Conservation (phyloP, 35 echinoderm and acorn worm species). For the Amphiura filiformis region DNA sequence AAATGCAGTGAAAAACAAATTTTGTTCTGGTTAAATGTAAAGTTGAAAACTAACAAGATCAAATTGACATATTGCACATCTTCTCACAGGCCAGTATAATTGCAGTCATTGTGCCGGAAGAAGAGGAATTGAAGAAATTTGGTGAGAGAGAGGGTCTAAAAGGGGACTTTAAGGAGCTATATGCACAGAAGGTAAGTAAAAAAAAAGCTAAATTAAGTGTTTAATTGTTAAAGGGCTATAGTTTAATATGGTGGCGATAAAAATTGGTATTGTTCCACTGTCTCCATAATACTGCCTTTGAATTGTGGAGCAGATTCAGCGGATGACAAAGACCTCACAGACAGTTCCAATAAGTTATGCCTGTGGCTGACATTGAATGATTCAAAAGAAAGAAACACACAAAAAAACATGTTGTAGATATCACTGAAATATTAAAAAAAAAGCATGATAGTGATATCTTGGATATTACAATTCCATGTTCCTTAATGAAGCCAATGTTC, state of each 20-base stretch:
- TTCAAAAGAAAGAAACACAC: background rate
- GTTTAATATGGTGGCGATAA: background rate
- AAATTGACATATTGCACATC: too few relatives aligned
- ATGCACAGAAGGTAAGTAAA: conserved; percentile 48
- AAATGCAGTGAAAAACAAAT: too few relatives aligned
- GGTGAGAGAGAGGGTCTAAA: conserved; percentile 24
- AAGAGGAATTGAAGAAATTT: conserved; percentile 58
- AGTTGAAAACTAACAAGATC: too few relatives aligned
- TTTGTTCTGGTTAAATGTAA: too few relatives aligned
- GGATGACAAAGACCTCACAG: too few relatives aligned
- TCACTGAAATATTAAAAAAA: background rate
- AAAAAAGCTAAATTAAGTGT: background rate
- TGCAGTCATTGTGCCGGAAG: conserved; percentile 79
- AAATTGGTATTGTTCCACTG: background rate
- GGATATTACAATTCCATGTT: background rate
- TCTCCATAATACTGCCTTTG: too few relatives aligned
- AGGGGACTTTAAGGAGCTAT: conserved; percentile 63
- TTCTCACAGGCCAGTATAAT: conserved; percentile 54
- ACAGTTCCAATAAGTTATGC: background rate
- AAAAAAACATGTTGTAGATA: background rate
- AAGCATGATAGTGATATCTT: background rate
- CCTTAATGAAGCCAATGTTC: background rate
- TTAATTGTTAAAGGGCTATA: background rate
- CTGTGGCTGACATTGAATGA: background rate
- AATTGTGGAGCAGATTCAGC: too few relatives aligned